Base-by-base conservation (phyloP, 2,888 invertebrate genomes). In the Drosophila putrida region DNA sequence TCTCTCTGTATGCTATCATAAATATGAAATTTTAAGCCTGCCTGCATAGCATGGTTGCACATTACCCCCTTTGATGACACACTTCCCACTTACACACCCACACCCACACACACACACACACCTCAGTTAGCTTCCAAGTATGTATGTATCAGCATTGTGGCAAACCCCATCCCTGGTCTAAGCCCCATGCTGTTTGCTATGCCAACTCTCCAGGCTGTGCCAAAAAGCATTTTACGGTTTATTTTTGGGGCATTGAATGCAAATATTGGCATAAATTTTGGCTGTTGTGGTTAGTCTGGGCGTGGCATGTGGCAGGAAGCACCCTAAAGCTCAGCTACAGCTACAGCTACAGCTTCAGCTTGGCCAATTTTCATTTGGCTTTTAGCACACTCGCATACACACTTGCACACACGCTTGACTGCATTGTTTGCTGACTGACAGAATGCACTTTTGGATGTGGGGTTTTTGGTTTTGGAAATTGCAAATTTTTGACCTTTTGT, bases 241-340 rank as follows among this genome's bases (percentile, higher is more conserved):
- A 83, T 86, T 86, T 87, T 88, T 80, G 82, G 82, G 86, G 78
- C 88, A 87, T 87, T 82, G 83, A 83, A 86, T 88, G 86, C 86
- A 87, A 87, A 87, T 86, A 87, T 88, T 87, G 86, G 86, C 86
- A 86, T 86, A 86, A 83, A 88, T 87, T 82, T 81, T 73, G 78
- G 72, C 77, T 62, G 68, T 80, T 86, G 86, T 71, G 86, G 85
- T 88, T 76, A 75, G 25, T 33, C 31, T 36, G 20, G 47, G 28
- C 13, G 54, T 33, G 31, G 41, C 50, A 43, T 31, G 39, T 35
- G 31, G 31, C 31, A 31, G 28, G 28, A 5, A 28, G 39, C 31
- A 6, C 27, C 25, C 13, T 8, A 15, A 36, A 41, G 35, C 36
- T 44, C 44, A 44, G 63, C 59, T 51, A 47, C 55, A 61, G 75